A percentile compares a stretch with the other conserved stretches of the same genome.
Conservation (phyloP, 2,888 invertebrate genomes). For the Villa cingulata region DNA sequence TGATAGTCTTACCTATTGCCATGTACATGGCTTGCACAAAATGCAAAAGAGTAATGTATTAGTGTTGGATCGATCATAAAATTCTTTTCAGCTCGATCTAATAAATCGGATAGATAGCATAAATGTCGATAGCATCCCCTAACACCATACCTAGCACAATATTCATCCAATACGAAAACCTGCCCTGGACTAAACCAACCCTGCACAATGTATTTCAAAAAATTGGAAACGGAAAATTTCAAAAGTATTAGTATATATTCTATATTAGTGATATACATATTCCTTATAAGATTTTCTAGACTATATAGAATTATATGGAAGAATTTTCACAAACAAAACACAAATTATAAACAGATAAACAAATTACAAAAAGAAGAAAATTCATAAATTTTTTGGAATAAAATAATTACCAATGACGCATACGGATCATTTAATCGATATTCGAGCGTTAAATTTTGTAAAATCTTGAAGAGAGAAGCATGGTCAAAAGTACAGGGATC, state of each 20-base stretch:
- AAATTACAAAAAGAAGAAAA: background rate
- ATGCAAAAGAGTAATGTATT: slow-evolving; percentile 98
- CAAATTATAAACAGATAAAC: too few species aligned
- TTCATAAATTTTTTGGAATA: background rate
- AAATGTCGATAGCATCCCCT: slow-evolving; percentile 94
- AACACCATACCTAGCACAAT: slow-evolving; percentile 95
- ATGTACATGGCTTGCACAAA: slow-evolving; percentile 98
- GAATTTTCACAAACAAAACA: too few species aligned
- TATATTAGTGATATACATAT: background rate
- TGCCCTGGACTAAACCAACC: slow-evolving; percentile 99
- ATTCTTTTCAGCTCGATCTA: slow-evolving; percentile 88
- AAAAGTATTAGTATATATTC: background rate
- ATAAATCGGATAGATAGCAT: slow-evolving; percentile 85
- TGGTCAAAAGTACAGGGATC: slow-evolving; percentile 97
- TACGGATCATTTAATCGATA: slow-evolving; percentile 96
- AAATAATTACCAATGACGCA: slow-evolving; percentile 72
- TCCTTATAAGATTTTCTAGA: too few species aligned
- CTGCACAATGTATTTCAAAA: slow-evolving; percentile 35
- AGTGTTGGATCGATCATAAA: slow-evolving; percentile 96
- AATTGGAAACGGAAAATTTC: slow-evolving; percentile 1
- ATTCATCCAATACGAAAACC: slow-evolving; percentile 95
- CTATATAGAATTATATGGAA: too few species aligned
- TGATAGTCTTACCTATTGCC: slow-evolving; percentile 72
- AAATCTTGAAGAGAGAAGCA: slow-evolving; percentile 75
- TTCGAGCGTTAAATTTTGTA: slow-evolving; percentile 88